A percentile compares a stretch with the other conserved stretches of the same genome.
Evolutionary conservation across 2,888 invertebrate genomes (phyloP).

Genomic region (Griposia aprilina): DNA sequence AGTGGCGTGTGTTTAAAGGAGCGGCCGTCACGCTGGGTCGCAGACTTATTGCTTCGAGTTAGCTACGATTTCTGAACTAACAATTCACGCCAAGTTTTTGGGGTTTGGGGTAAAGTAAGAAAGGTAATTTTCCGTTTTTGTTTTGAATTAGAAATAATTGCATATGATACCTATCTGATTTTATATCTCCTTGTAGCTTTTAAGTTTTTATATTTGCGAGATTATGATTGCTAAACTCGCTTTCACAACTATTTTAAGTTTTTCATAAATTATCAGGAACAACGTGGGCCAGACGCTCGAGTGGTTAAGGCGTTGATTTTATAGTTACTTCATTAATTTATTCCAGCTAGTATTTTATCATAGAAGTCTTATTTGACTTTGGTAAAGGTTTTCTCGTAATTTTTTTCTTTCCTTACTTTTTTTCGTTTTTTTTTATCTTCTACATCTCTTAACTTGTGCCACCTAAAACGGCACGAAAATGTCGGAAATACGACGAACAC

Average conservation of each 20-base stretch:
- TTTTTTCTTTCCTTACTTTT: too few species aligned
- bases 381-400: too few species aligned
- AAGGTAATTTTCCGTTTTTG: not conserved
- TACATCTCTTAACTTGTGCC: conserved; percentile 40
- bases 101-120: not conserved
- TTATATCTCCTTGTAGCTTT: too few species aligned
- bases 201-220: too few species aligned
- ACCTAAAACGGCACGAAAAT: conserved; percentile 33
- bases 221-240: too few species aligned
- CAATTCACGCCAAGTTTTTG: conserved; percentile 69
- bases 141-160: not conserved
- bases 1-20: conserved; percentile 80
- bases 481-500: conserved; percentile 67
- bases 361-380: too few species aligned
- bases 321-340: too few species aligned
- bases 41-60: conserved; percentile 80
- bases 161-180: not conserved
- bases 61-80: conserved; percentile 77
- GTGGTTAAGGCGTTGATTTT: too few species aligned
- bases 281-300: too few species aligned
- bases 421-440: not conserved
- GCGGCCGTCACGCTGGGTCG: conserved; percentile 77
- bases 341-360: too few species aligned
- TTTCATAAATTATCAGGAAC: too few species aligned
- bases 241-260: too few species aligned